phyloP scores from a whole-genome alignment of 2,113 vertebrate genomes.

The Corythoichthys intestinalis region DNA sequence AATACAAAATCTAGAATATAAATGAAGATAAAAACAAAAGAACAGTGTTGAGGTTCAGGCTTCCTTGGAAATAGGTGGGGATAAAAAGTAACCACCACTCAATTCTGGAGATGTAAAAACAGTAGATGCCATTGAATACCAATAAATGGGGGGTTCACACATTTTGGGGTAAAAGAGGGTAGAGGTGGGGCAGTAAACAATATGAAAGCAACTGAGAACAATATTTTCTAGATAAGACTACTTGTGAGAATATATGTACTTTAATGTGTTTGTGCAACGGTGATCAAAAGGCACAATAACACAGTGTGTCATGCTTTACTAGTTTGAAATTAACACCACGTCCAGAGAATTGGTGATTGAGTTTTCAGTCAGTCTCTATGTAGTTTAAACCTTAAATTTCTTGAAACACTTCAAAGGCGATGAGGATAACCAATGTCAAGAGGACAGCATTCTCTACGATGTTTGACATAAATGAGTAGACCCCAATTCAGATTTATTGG shows the following conservation, averaged over 20 bases:
- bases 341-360: slow-evolving; percentile 26
- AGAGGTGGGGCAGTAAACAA: slow-evolving; percentile 4
- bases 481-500: background rate
- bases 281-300: slow-evolving; percentile 75
- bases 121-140: slow-evolving; percentile 52
- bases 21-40: slow-evolving; percentile 51
- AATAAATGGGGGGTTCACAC: slow-evolving; percentile 26
- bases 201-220: slow-evolving; percentile 17
- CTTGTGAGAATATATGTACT: slow-evolving; percentile 45
- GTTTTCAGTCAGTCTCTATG: slow-evolving; percentile 33
- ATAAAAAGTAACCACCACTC: slow-evolving; percentile 43
- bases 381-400: slow-evolving; percentile 14
- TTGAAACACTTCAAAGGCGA: slow-evolving; percentile 4
- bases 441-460: slow-evolving; percentile 17
- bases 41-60: slow-evolving; percentile 64
- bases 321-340: slow-evolving; percentile 48
- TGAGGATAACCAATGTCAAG: background rate
- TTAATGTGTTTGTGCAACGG: slow-evolving; percentile 60
- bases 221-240: slow-evolving; percentile 52
- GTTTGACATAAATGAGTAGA: slow-evolving; percentile 7
- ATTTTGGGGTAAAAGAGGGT: slow-evolving; percentile 7
- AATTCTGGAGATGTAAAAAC: slow-evolving; percentile 52
- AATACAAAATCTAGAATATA: slow-evolving; percentile 42
- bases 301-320: slow-evolving; percentile 68
- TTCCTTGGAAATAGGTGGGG: slow-evolving; percentile 55